phyloP scores from a whole-genome alignment of 2,888 invertebrate species.

The Xylota sylvarum region DNA sequence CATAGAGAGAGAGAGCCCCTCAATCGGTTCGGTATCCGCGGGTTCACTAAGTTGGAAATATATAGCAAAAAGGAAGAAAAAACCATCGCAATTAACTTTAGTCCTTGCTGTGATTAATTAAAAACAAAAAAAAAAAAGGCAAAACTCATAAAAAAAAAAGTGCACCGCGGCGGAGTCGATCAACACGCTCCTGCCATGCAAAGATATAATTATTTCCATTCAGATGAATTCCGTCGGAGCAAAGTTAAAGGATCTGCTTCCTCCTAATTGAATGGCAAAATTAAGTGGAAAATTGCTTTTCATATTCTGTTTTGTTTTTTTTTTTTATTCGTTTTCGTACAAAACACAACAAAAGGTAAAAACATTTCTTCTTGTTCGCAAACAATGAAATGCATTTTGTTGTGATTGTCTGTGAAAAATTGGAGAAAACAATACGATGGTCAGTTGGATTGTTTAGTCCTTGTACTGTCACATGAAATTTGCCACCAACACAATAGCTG shows the following conservation, averaged over 20 bases:
- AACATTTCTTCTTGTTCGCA: slow-evolving; percentile 43
- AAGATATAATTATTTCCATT: slow-evolving; percentile 66
- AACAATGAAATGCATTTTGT: slow-evolving; percentile 43
- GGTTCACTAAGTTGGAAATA: slow-evolving; percentile 51
- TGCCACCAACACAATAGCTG: slow-evolving; percentile 33
- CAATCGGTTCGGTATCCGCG: slow-evolving; percentile 46
- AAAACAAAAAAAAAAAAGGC: slow-evolving; percentile 31
- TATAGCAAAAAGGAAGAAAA: background rate
- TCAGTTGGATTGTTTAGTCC: slow-evolving; percentile 24
- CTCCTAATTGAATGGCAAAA: slow-evolving; percentile 51
- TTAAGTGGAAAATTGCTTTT: slow-evolving; percentile 72
- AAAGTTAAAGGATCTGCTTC: slow-evolving; percentile 32
- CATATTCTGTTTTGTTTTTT: slow-evolving; percentile 2
- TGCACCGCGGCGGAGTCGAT: slow-evolving; percentile 54
- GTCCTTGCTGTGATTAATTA: slow-evolving; percentile 74
- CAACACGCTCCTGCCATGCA: slow-evolving; percentile 30
- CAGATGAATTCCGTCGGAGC: slow-evolving; percentile 47
- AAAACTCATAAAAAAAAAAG: slow-evolving; percentile 6
- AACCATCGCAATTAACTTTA: slow-evolving; percentile 72
- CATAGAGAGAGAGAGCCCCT: slow-evolving; percentile 13
- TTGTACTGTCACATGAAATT: slow-evolving; percentile 37
- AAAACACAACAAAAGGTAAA: slow-evolving; percentile 2
- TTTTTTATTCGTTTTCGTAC: too few species aligned
- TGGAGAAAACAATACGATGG: slow-evolving; percentile 23
- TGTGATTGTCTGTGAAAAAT: slow-evolving; percentile 47